Conservation (phyloP, 2,113 vertebrate genomes). For the Rhinolophus sinicus region DNA sequence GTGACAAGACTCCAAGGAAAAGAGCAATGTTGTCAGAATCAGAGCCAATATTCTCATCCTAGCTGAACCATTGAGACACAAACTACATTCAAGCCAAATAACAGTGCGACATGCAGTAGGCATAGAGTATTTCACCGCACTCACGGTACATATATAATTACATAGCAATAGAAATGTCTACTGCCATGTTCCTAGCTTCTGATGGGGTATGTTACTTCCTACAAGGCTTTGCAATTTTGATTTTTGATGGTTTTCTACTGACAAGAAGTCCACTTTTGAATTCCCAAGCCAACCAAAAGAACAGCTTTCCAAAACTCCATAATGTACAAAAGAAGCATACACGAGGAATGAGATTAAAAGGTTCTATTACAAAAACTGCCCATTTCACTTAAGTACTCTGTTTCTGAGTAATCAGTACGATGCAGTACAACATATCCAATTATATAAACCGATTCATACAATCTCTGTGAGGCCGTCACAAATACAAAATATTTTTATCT, state of each 20-base stretch:
- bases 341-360: neutral
- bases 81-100: neutral
- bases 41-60: neutral
- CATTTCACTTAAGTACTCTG: neutral
- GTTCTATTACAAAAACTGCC: neutral
- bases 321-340: neutral
- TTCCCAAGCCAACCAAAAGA: neutral
- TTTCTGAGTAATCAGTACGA: neutral
- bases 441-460: neutral
- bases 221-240: neutral
- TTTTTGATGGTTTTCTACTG: neutral
- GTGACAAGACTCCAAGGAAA: conserved; percentile 40
- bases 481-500: neutral
- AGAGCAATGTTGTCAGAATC: neutral
- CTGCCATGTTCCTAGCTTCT: neutral
- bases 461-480: neutral
- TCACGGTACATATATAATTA: neutral
- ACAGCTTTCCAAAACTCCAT: neutral
- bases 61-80: neutral
- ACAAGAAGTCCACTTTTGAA: neutral
- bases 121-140: neutral
- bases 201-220: neutral
- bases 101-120: neutral
- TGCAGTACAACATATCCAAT: too few relatives aligned
- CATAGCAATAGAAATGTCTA: neutral